A percentile compares a stretch with the other conserved stretches of the same genome.
Conservation (phyloP, 2,888 invertebrate genomes). For the Caradrina kadenii region DNA sequence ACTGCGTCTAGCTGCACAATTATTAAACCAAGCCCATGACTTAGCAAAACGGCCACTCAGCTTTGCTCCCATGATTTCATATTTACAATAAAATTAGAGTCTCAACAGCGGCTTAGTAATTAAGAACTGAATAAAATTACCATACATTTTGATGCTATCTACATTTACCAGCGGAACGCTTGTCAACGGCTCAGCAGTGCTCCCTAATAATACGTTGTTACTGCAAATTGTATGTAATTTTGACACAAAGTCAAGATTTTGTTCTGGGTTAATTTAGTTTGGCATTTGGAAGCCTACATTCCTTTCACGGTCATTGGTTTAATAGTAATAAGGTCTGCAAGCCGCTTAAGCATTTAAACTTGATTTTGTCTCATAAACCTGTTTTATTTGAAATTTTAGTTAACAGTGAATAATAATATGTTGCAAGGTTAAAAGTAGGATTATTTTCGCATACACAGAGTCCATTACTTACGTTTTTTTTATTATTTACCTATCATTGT, state of each 20-base stretch:
- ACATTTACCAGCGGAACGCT: conserved; percentile 63
- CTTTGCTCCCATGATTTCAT: conserved; percentile 54
- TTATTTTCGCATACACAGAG: not conserved
- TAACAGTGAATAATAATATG: not conserved
- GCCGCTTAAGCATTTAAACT: conserved; percentile 18
- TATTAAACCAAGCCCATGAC: conserved; percentile 47
- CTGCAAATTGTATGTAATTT: conserved; percentile 59
- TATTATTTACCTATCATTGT: too few species aligned
- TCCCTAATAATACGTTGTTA: conserved; percentile 58
- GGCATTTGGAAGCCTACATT: conserved; percentile 50
- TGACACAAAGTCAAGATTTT: conserved; percentile 44
- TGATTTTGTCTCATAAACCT: not conserved
- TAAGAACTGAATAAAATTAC: conserved; percentile 73
- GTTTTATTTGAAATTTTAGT: not conserved
- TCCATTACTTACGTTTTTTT: not conserved
- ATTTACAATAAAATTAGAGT: conserved; percentile 52
- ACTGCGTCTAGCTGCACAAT: conserved; percentile 36
- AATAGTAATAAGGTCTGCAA: conserved; percentile 24
- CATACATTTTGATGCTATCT: conserved; percentile 73
- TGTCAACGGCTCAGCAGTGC: conserved; percentile 68
- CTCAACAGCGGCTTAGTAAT: conserved; percentile 66
- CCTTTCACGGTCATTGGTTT: conserved; percentile 27
- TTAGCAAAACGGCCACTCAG: conserved; percentile 36
- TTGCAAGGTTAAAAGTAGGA: not conserved
- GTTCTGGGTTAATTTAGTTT: conserved; percentile 39